These are phyloP conservation scores for Nerophis ophidion DNA, from an alignment of 2,113 vertebrate species.

Conservation along the genomic window DNA sequence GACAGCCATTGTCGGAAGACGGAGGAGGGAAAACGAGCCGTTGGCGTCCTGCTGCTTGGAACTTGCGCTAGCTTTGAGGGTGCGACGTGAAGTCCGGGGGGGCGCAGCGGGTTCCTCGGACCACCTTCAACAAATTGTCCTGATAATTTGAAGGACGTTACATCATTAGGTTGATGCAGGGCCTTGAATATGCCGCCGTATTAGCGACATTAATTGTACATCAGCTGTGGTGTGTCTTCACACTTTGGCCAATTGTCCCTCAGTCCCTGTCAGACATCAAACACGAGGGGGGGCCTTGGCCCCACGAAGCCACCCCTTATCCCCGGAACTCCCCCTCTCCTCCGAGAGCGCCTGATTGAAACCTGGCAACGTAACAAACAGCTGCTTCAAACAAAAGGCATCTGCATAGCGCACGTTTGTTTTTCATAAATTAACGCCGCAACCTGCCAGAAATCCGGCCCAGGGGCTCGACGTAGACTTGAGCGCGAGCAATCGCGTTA, in stretches of 20 bases:
- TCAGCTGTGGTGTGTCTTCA: constrained; percentile 24
- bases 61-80: constrained; percentile 1
- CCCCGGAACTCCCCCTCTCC: constrained; percentile 54
- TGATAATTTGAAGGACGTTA: neutral
- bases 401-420: constrained; percentile 99
- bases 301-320: too few species aligned
- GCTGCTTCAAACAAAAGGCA: constrained; percentile 99
- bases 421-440: constrained; percentile 99
- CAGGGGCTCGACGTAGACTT: constrained; percentile 78
- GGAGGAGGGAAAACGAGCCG: constrained; percentile 40
- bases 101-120: too few species aligned
- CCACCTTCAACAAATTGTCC: neutral
- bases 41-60: constrained; percentile 21
- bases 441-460: constrained; percentile 90
- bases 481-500: constrained; percentile 93
- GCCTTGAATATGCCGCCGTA: neutral
- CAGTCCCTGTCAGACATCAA: constrained; percentile 74
- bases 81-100: neutral
- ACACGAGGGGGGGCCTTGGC: constrained; percentile 71
- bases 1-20: constrained; percentile 79
- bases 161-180: neutral
- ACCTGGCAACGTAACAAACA: constrained; percentile 96
- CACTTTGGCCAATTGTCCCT: constrained; percentile 43
- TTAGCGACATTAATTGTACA: constrained; percentile 14
- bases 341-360: constrained; percentile 88